These are phyloP conservation scores for Takifugu flavidus DNA, from an alignment of 2,113 vertebrate genomes.

Conservation along the genomic window DNA sequence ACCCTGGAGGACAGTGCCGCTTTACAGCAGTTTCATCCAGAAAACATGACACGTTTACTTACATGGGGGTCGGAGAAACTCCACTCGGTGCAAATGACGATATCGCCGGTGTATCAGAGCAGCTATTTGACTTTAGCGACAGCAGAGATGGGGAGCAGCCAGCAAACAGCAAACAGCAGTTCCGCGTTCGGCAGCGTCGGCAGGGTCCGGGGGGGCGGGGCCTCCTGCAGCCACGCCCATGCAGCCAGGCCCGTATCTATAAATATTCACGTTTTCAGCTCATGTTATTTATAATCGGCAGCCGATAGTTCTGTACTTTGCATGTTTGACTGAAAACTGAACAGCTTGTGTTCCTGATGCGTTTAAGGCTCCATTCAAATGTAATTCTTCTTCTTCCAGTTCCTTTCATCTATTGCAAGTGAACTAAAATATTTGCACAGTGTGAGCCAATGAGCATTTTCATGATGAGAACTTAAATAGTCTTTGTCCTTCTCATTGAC, in stretches of 20 bases:
- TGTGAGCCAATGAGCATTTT: too few relatives aligned
- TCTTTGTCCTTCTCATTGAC: too few relatives aligned
- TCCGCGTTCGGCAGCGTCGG: constrained; percentile 41
- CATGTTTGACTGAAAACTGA: too few relatives aligned
- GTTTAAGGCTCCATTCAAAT: too few relatives aligned
- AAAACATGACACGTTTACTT: constrained; percentile 27
- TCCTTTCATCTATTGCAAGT: too few relatives aligned
- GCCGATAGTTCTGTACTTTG: too few relatives aligned
- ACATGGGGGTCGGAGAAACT: constrained; percentile 34
- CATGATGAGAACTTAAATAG: too few relatives aligned
- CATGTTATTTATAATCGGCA: too few relatives aligned
- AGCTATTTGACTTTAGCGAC: background rate
- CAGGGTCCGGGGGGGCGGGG: constrained; percentile 19
- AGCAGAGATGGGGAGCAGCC: constrained; percentile 30
- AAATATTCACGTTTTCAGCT: too few relatives aligned
- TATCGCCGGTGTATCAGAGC: constrained; percentile 10
- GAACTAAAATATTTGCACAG: too few relatives aligned
- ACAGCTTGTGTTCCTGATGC: too few relatives aligned
- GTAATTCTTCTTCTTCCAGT: too few relatives aligned
- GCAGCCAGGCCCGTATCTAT: background rate
- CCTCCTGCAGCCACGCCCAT: constrained; percentile 6
- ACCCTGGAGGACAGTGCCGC: background rate
- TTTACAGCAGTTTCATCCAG: background rate
- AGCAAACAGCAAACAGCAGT: constrained; percentile 25
- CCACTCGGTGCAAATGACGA: constrained; percentile 11